Base-by-base conservation (phyloP, 2,888 invertebrate species). In the Cybosia mesomella region DNA sequence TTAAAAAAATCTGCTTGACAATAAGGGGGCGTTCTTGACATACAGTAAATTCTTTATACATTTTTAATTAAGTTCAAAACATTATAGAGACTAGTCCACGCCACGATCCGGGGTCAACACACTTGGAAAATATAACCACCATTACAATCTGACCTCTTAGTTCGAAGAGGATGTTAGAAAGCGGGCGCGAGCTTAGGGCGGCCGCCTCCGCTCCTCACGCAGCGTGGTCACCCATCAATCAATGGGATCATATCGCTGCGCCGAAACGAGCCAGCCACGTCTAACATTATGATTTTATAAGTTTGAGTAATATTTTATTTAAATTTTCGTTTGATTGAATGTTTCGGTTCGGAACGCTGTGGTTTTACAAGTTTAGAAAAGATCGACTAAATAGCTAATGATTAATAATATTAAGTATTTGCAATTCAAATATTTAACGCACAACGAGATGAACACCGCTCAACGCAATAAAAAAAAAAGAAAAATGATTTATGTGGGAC, bases 171-270 rank as follows among this genome's bases (percentile, higher is more conserved):
- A 67, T 68, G 68, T 74, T 79, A 66, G 67, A 71, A 70, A 72
- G 58, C 58, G n/a, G 63, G 77, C 79, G 65, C 79, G 71, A 76
- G 67, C 61, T 69, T 85, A 85, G 39, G 70, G 58, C 86, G 87
- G 92, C 69, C 84, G 75, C 68, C 79, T 83, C 81, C 82, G 80
- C 81, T 85, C 84, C 84, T 83, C 86, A 85, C 89, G 84, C 91
- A 87, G 89, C 92, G 89, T 92, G 93, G 92, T 92, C 92, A 94
- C 94, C 94, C 92, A 95, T 95, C 94, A 94, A 95, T 95, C 95
- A 95, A 94, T 93, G 90, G 92, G 89, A 93, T 94, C 94, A 92
- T 93, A 94, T 93, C 92, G 88, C 85, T 85, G 88, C 87, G 88
- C 87, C 89, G 90, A 92, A 92, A 92, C 90, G 87, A 91, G 89